Conservation (phyloP, 2,113 vertebrate genomes). For the Marmota monax region DNA sequence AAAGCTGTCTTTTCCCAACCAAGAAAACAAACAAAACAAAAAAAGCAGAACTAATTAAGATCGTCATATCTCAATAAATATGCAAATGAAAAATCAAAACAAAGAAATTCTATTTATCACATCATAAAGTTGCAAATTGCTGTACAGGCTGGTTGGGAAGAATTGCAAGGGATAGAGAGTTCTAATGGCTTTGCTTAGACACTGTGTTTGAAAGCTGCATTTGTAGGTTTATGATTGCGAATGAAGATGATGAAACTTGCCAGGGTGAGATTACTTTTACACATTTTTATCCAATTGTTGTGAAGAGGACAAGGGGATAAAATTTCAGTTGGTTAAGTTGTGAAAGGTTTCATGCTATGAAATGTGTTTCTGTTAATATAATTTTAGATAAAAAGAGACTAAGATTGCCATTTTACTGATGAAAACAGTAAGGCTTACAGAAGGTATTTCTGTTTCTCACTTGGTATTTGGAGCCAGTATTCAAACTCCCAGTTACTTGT, state of each 20-base stretch:
- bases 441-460: neutral
- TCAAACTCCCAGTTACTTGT: neutral
- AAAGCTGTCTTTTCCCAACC: constrained; percentile 78
- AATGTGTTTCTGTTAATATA: neutral
- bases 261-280: neutral
- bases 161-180: constrained; percentile 35
- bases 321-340: neutral
- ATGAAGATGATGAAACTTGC: neutral
- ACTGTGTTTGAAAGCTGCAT: neutral
- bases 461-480: neutral
- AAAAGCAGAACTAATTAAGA: constrained; percentile 89
- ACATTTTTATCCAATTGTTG: neutral
- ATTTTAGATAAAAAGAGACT: neutral
- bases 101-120: constrained; percentile 89
- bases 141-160: constrained; percentile 69
- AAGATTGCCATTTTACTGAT: neutral
- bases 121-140: constrained; percentile 89
- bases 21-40: constrained; percentile 81
- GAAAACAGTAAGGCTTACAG: neutral
- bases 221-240: neutral
- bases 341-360: neutral
- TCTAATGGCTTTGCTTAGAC: constrained; percentile 57
- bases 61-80: constrained; percentile 89
- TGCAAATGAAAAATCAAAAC: constrained; percentile 90
- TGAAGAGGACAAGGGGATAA: neutral